Percentiles rank a stretch among this genome's conserved stretches.
phyloP scores from a whole-genome alignment of 1,140 invertebrate species.

The Diorhabda carinulata region DNA sequence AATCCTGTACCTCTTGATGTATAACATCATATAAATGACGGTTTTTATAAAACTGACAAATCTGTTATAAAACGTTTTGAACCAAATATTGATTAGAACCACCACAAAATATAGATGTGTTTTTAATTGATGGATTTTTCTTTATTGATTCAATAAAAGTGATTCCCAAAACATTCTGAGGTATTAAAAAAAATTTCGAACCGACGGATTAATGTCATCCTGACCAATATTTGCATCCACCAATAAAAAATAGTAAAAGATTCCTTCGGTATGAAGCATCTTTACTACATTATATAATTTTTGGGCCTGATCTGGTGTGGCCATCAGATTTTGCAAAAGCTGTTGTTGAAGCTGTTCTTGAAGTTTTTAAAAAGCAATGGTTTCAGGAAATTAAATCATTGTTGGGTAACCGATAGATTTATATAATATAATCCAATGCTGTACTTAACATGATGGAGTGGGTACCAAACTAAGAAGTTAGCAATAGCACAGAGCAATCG shows the following conservation, averaged over 20 bases:
- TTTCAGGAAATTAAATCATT: slow-evolving; percentile 4
- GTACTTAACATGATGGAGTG: slow-evolving; percentile 30
- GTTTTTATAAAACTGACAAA: no score
- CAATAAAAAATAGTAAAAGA: slow-evolving; percentile 30
- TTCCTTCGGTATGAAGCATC: slow-evolving; percentile 26
- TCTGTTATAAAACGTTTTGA: no score
- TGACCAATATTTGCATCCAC: slow-evolving; percentile 18
- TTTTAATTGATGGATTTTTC: background rate
- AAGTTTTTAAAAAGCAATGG: slow-evolving; percentile 27
- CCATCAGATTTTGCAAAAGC: slow-evolving; percentile 23
- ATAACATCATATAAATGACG: no score
- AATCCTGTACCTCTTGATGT: no score
- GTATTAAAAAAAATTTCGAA: slow-evolving; percentile 37
- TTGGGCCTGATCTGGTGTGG: slow-evolving; percentile 23
- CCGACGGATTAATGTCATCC: slow-evolving; percentile 21
- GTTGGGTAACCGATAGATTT: slow-evolving; percentile 16
- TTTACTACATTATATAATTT: slow-evolving; percentile 23
- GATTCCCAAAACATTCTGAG: slow-evolving; percentile 30
- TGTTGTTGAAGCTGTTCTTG: slow-evolving; percentile 19
- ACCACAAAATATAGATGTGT: background rate
- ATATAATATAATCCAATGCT: slow-evolving; percentile 22
- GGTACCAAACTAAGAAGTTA: slow-evolving; percentile 26
- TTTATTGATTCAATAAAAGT: slow-evolving; percentile 11
- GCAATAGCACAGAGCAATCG: slow-evolving; percentile 17
- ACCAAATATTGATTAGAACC: background rate